Conservation (phyloP, 1,140 invertebrate genomes). For the Eumaeus atala region DNA sequence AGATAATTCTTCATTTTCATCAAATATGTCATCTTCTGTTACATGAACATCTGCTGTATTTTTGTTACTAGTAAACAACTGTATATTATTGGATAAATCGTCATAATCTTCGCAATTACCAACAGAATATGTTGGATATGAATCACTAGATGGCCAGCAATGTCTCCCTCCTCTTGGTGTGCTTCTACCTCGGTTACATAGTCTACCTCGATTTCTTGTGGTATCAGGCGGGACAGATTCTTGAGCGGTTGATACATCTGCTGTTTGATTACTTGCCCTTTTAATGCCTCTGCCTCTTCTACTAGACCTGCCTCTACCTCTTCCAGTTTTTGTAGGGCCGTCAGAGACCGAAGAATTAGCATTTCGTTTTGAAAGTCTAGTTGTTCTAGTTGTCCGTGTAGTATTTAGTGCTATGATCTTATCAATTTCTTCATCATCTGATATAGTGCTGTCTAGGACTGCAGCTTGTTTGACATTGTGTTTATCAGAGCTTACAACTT, state of each 20-base stretch:
- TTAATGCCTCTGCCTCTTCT: slow-evolving; percentile 19
- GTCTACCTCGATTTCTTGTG: not conserved
- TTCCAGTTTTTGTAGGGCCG: not conserved
- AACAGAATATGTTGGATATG: slow-evolving; percentile 30
- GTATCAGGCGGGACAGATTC: too few species aligned
- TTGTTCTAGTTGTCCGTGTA: slow-evolving; percentile 9
- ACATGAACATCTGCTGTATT: slow-evolving; percentile 23
- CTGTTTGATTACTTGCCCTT: not conserved
- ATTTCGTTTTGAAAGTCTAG: slow-evolving; percentile 9
- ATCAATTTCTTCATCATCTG: slow-evolving; percentile 19
- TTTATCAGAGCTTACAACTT: not conserved
- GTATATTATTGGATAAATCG: slow-evolving; percentile 34
- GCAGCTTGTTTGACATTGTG: not conserved
- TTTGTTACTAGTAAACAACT: slow-evolving; percentile 32
- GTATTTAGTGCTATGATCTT: slow-evolving; percentile 20
- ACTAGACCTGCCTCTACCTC: slow-evolving; percentile 19
- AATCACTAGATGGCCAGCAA: not conserved
- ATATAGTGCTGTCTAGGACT: slow-evolving; percentile 7
- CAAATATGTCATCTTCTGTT: slow-evolving; percentile 22
- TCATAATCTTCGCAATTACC: slow-evolving; percentile 54
- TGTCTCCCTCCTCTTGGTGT: not conserved
- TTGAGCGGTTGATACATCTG: too few species aligned
- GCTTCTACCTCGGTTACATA: not conserved
- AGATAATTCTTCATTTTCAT: slow-evolving; percentile 51
- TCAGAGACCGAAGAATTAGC: not conserved